Evolutionary conservation across 1,140 invertebrate species (phyloP).

Genomic region (Piezodorus guildinii): DNA sequence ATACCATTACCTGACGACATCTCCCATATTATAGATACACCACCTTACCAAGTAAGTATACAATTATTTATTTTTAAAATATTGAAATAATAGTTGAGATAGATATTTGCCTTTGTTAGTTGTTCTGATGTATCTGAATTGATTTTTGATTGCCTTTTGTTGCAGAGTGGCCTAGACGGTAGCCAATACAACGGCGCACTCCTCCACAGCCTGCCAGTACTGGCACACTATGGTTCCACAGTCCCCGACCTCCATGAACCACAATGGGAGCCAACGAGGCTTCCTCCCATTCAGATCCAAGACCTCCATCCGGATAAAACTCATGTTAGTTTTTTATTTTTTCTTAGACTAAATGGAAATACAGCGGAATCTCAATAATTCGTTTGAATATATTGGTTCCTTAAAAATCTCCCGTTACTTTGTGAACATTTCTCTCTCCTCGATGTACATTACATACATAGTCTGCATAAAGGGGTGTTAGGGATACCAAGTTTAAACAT

Average conservation of each 20-base stretch:
- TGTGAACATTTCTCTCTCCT: too few relatives aligned
- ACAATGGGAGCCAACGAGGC: background rate
- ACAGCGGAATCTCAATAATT: too few relatives aligned
- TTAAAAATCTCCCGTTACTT: too few relatives aligned
- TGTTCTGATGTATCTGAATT: too few relatives aligned
- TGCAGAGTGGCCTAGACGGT: slow-evolving; percentile 14
- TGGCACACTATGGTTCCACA: slow-evolving; percentile 1
- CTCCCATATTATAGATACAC: slow-evolving; percentile 21
- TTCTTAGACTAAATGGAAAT: background rate
- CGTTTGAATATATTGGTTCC: too few relatives aligned
- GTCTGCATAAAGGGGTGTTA: too few relatives aligned
- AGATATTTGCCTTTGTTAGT: too few relatives aligned
- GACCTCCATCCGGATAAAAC: slow-evolving; percentile 21
- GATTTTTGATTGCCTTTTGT: too few relatives aligned
- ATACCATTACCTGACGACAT: slow-evolving; percentile 20
- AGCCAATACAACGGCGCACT: slow-evolving; percentile 9
- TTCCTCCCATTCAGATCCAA: slow-evolving; percentile 2
- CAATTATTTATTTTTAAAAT: too few relatives aligned
- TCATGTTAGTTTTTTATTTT: slow-evolving; percentile 17
- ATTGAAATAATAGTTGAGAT: too few relatives aligned
- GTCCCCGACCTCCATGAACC: slow-evolving; percentile 3
- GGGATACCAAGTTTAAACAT: too few relatives aligned
- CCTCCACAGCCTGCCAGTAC: slow-evolving; percentile 1
- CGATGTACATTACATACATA: too few relatives aligned
- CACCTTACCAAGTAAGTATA: background rate